Evolutionary conservation across 2,113 vertebrate genomes (phyloP).

Genomic region (Myrmecophaga tridactyla): DNA sequence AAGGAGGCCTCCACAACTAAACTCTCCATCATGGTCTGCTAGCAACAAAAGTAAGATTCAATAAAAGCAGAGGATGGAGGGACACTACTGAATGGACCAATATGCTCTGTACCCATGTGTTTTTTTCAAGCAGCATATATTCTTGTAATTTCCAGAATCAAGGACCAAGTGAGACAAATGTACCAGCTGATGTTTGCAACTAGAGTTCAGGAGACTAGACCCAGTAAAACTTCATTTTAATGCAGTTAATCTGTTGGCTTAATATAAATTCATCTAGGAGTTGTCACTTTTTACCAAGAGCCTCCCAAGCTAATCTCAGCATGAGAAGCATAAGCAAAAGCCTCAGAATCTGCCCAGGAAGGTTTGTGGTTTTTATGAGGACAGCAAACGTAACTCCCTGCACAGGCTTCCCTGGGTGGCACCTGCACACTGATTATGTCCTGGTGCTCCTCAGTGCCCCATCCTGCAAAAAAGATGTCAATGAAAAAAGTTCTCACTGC

Average conservation of each 20-base stretch:
- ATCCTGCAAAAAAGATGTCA: neutral
- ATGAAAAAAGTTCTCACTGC: neutral
- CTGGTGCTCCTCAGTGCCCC: neutral
- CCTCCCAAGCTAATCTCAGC: neutral
- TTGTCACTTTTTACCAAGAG: neutral
- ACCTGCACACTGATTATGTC: neutral
- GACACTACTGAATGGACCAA: neutral
- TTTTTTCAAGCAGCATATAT: neutral
- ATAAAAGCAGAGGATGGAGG: neutral
- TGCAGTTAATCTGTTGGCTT: neutral
- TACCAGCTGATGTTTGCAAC: neutral
- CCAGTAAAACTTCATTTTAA: neutral
- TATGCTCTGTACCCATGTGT: neutral
- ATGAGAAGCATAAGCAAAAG: neutral
- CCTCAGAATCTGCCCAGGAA: neutral
- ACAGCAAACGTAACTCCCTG: neutral
- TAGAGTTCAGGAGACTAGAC: neutral
- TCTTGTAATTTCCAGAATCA: neutral
- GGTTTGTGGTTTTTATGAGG: neutral
- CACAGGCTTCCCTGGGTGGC: too few relatives aligned
- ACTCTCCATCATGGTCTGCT: neutral
- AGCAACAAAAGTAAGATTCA: neutral
- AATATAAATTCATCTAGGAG: neutral
- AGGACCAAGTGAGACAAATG: neutral
- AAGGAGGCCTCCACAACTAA: neutral